A percentile compares a stretch with the other conserved stretches of the same genome.
phyloP scores from a whole-genome alignment of 2,797 vertebrate species.

The Smutsia temminckii region DNA sequence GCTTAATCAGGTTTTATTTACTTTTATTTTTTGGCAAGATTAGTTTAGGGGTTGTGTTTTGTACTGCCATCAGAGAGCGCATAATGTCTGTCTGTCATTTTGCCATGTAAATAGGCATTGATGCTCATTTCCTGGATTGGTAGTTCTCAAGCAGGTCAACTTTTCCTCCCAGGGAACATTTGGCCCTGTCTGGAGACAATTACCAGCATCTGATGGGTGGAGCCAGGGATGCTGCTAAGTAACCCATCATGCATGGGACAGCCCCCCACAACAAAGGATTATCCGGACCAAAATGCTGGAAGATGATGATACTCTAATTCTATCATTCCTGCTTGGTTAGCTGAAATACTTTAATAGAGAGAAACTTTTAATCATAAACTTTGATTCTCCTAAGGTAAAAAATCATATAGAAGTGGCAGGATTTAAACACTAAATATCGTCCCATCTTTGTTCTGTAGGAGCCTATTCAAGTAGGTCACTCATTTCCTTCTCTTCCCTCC shows the following conservation, averaged over 20 bases:
- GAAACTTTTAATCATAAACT: conserved; percentile 5
- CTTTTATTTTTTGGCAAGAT: background rate
- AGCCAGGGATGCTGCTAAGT: background rate
- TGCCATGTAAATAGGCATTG: background rate
- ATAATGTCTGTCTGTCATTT: background rate
- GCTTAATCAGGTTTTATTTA: background rate
- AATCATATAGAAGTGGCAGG: background rate
- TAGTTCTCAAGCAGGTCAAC: background rate
- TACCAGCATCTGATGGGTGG: background rate
- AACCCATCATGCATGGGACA: background rate
- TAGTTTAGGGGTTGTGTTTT: background rate
- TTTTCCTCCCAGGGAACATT: background rate
- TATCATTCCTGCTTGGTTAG: background rate
- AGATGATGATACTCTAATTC: background rate
- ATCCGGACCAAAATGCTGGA: background rate
- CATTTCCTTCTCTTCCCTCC: background rate
- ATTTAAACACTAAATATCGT: background rate
- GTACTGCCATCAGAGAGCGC: background rate
- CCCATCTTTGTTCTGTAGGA: background rate
- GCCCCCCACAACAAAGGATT: background rate
- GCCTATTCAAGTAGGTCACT: background rate
- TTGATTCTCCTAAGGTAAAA: background rate
- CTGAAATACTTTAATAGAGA: background rate
- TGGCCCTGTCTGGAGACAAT: background rate
- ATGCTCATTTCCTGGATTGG: background rate